Conservation (phyloP, 2,797 vertebrate species). For the Rhadinocentrus ornatus region DNA sequence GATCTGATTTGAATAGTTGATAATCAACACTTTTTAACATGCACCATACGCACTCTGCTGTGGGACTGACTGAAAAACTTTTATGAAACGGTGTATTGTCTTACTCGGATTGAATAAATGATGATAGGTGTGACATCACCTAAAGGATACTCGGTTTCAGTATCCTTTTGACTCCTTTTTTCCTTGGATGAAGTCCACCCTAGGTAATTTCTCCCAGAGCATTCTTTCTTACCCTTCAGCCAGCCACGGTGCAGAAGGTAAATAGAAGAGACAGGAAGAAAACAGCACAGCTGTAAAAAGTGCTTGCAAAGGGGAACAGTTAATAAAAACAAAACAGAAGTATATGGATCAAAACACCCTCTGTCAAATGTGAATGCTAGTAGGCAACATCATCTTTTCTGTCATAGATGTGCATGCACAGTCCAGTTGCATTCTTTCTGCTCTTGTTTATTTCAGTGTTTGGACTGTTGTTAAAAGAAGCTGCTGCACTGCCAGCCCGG, state of each 20-base stretch:
- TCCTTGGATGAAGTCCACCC: slow-evolving; percentile 24
- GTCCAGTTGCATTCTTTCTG: slow-evolving; percentile 20
- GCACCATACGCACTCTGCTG: neutral
- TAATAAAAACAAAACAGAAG: slow-evolving; percentile 50
- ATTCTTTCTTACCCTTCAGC: slow-evolving; percentile 33
- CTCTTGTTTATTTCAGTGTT: slow-evolving; percentile 31
- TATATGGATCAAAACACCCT: slow-evolving; percentile 27
- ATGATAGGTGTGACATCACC: neutral
- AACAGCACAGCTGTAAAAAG: slow-evolving; percentile 48
- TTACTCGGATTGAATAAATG: neutral
- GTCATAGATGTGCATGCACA: neutral
- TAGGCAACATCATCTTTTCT: slow-evolving; percentile 29
- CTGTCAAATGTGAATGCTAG: slow-evolving; percentile 27
- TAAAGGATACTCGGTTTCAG: neutral
- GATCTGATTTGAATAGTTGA: neutral
- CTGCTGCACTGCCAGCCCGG: slow-evolving; percentile 8
- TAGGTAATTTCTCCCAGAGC: slow-evolving; percentile 41
- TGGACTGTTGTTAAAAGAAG: slow-evolving; percentile 43
- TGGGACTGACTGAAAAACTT: neutral
- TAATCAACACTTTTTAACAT: slow-evolving; percentile 15
- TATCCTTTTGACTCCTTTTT: neutral
- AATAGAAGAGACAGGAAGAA: slow-evolving; percentile 24
- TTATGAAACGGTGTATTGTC: neutral
- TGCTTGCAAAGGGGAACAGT: slow-evolving; percentile 35
- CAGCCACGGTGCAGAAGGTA: slow-evolving; percentile 26